These are phyloP conservation scores for Tonatia bakeri DNA, from an alignment of 2,113 vertebrate genomes.

Conservation along the genomic window DNA sequence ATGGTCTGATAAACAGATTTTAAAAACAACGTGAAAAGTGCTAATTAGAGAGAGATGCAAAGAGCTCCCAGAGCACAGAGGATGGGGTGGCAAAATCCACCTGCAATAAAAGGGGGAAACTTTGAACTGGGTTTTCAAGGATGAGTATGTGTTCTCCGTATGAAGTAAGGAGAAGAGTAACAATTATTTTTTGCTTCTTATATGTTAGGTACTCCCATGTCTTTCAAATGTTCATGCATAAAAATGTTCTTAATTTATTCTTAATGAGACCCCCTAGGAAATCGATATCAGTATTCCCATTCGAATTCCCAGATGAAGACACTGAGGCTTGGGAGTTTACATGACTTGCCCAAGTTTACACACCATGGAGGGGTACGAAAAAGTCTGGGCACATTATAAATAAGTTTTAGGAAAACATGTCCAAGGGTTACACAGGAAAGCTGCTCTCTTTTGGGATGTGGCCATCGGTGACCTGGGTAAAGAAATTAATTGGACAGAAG, in stretches of 20 bases:
- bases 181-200: neutral
- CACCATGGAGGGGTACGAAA: neutral
- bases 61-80: neutral
- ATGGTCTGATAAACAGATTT: neutral
- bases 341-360: neutral
- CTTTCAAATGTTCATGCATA: neutral
- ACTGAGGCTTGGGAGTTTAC: neutral
- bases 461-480: neutral
- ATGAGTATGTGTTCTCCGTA: neutral
- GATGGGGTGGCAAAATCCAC: neutral
- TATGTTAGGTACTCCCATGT: neutral
- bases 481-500: neutral
- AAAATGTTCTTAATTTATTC: neutral
- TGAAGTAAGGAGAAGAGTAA: neutral
- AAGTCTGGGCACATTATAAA: neutral
- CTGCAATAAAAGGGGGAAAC: neutral
- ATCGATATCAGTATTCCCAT: neutral
- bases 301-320: neutral
- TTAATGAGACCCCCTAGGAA: neutral
- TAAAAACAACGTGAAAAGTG: neutral
- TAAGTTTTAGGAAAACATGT: neutral
- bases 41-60: slow-evolving; percentile 9
- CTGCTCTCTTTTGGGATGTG: neutral
- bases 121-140: neutral
- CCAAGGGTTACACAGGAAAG: neutral